Conservation (phyloP, 2,888 invertebrate genomes). For the Epinotia ramella region DNA sequence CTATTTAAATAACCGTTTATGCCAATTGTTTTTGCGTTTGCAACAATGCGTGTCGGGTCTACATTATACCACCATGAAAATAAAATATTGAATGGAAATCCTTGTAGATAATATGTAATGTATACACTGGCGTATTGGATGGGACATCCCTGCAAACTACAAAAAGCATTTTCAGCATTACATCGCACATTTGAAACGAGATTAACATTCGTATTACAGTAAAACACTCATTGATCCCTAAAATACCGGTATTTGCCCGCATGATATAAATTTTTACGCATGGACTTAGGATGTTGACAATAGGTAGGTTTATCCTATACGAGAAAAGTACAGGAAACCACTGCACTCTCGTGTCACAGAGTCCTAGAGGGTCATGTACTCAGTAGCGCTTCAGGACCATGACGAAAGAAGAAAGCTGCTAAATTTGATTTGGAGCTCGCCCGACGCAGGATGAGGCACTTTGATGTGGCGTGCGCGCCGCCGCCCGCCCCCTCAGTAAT, state of each 20-base stretch:
- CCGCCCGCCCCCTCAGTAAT: slow-evolving; percentile 68
- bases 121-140: not conserved
- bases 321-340: not conserved
- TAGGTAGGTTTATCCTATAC: not conserved
- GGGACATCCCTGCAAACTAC: not conserved
- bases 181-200: no score
- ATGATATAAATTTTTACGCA: no score
- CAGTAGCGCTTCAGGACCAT: slow-evolving; percentile 61
- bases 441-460: slow-evolving; percentile 70
- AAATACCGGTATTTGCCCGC: no score
- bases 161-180: not conserved
- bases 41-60: no score
- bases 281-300: not conserved
- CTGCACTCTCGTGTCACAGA: not conserved
- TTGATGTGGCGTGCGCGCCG: slow-evolving; percentile 75
- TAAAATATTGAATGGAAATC: no score
- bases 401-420: slow-evolving; percentile 78
- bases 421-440: slow-evolving; percentile 81
- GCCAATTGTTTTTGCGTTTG: no score
- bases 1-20: no score
- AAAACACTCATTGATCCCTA: not conserved
- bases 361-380: slow-evolving; percentile 59
- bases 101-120: no score
- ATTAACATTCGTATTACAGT: not conserved
- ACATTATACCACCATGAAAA: no score